Conservation (phyloP, 2,113 vertebrate species). For the Athene cunicularia region DNA sequence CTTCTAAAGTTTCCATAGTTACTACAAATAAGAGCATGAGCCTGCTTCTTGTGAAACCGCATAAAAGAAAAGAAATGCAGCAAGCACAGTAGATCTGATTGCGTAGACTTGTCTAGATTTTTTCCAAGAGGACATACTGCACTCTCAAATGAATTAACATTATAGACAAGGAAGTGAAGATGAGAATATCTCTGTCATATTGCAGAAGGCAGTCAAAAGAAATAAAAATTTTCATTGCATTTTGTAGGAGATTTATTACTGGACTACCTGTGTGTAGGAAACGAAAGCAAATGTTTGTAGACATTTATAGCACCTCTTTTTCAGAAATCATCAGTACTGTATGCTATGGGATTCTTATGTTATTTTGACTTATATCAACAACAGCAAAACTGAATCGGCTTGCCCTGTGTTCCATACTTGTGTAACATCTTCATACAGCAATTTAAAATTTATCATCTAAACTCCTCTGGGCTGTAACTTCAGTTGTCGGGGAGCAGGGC, state of each 20-base stretch:
- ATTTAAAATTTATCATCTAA: background rate
- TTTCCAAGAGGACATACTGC: background rate
- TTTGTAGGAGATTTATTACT: background rate
- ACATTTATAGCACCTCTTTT: background rate
- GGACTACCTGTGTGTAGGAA: background rate
- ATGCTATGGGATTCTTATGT: background rate
- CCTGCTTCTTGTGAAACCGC: slow-evolving; percentile 55
- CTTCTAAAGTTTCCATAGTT: slow-evolving; percentile 82
- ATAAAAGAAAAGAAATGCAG: background rate
- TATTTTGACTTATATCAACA: background rate
- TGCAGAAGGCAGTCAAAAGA: background rate
- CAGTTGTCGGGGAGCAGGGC: background rate
- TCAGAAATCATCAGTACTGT: background rate
- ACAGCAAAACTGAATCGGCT: background rate
- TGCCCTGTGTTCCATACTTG: background rate
- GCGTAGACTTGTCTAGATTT: background rate
- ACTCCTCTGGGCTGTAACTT: background rate
- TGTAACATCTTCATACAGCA: background rate
- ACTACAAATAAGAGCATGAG: slow-evolving; percentile 74
- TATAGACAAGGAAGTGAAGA: background rate
- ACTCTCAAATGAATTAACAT: background rate
- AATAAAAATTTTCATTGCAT: background rate
- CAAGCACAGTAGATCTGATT: background rate
- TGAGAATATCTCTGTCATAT: background rate
- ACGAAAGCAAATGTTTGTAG: background rate